Conservation (phyloP, 2,113 vertebrate genomes). For the Leucopsar rothschildi region DNA sequence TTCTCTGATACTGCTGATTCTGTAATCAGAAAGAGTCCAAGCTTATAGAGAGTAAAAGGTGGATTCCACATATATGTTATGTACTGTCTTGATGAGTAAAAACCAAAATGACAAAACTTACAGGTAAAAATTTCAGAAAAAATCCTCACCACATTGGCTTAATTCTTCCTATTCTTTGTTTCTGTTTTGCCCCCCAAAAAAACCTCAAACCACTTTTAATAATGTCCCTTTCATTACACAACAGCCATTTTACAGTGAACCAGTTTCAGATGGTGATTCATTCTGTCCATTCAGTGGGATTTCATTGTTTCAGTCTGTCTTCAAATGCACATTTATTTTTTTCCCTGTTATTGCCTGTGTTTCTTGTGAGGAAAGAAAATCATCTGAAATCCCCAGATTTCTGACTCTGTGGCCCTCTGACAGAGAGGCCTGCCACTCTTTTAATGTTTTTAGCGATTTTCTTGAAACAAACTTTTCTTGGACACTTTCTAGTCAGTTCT, state of each 20-base stretch:
- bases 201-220: background rate
- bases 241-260: background rate
- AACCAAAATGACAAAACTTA: background rate
- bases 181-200: background rate
- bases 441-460: background rate
- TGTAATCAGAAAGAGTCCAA: background rate
- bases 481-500: background rate
- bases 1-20: background rate
- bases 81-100: background rate
- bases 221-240: background rate
- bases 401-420: background rate
- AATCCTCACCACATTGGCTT: fast-evolving
- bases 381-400: background rate
- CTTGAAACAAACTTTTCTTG: background rate
- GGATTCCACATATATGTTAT: background rate
- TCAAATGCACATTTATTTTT: background rate
- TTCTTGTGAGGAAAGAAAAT: background rate
- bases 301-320: background rate
- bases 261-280: background rate
- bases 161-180: background rate
- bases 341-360: fast-evolving
- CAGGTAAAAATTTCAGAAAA: background rate
- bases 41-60: background rate
- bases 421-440: fast-evolving
- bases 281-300: background rate